phyloP scores from a whole-genome alignment of 2,113 vertebrate species.

The Thryonomys swinderianus region DNA sequence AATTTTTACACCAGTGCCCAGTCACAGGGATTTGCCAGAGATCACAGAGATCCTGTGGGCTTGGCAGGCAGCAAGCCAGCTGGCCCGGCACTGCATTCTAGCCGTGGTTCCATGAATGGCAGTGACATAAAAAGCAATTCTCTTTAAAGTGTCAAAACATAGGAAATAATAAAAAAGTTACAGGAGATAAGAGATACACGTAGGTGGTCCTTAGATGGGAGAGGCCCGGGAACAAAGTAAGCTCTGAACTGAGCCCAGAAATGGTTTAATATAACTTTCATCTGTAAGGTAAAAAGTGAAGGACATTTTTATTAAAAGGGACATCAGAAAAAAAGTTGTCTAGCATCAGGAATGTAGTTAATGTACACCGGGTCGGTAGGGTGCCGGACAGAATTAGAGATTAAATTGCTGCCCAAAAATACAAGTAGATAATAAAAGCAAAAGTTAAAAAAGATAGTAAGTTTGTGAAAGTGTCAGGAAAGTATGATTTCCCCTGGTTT shows the following conservation, averaged over 20 bases:
- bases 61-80: neutral
- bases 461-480: neutral
- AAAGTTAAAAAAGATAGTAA: neutral
- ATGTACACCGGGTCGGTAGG: neutral
- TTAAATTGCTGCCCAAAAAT: slow-evolving; percentile 48
- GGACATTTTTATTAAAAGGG: slow-evolving; percentile 24
- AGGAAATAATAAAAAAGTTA: slow-evolving; percentile 39
- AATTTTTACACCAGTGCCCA: slow-evolving; percentile 30
- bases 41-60: neutral
- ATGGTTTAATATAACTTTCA: slow-evolving; percentile 50
- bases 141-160: slow-evolving; percentile 35
- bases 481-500: neutral
- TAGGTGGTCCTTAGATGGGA: neutral
- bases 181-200: neutral
- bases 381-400: neutral
- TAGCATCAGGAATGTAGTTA: slow-evolving; percentile 20
- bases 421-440: neutral
- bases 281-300: slow-evolving; percentile 37
- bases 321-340: neutral
- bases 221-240: neutral
- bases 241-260: slow-evolving; percentile 22
- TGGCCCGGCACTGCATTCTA: neutral
- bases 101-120: slow-evolving; percentile 37
- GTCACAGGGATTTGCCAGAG: neutral
- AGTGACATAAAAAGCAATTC: slow-evolving; percentile 26